Percentiles rank a stretch among this genome's conserved stretches.
phyloP scores from a whole-genome alignment of 2,888 invertebrate genomes.

The Alloscopus bannaensis region DNA sequence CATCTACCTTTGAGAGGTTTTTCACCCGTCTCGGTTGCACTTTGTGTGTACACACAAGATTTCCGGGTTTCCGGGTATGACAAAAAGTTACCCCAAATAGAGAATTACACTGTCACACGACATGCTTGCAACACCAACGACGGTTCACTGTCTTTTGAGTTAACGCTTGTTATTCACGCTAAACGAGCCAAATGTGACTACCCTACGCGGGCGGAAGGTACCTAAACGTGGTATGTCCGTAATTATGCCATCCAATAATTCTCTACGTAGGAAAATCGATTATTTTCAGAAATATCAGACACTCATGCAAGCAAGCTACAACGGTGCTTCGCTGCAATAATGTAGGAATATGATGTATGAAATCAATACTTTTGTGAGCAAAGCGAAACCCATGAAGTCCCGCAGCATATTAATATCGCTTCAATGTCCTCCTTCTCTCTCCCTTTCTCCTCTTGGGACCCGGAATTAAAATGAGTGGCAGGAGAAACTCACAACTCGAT shows the following conservation, averaged over 20 bases:
- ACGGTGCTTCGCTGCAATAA: not conserved
- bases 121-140: not conserved
- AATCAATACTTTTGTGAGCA: conserved; percentile 27
- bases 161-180: conserved; percentile 2
- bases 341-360: conserved; percentile 18
- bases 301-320: conserved; percentile 15
- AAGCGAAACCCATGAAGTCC: too few relatives aligned
- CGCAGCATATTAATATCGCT: too few relatives aligned
- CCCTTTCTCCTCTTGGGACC: too few relatives aligned
- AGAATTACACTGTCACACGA: not conserved
- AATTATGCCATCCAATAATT: conserved; percentile 25
- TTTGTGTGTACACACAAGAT: not conserved
- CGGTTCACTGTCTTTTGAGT: conserved; percentile 7
- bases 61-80: conserved; percentile 56
- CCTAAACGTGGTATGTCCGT: not conserved
- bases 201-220: not conserved
- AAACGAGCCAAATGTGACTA: not conserved
- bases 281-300: not conserved
- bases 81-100: conserved; percentile 13
- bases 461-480: not conserved
- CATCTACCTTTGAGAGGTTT: conserved; percentile 43
- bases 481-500: too few relatives aligned
- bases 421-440: too few relatives aligned
- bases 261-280: conserved; percentile 15
- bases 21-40: conserved; percentile 19